These are phyloP conservation scores for Heliconius ethilla DNA, from an alignment of 2,888 invertebrate species.

Conservation along the genomic window DNA sequence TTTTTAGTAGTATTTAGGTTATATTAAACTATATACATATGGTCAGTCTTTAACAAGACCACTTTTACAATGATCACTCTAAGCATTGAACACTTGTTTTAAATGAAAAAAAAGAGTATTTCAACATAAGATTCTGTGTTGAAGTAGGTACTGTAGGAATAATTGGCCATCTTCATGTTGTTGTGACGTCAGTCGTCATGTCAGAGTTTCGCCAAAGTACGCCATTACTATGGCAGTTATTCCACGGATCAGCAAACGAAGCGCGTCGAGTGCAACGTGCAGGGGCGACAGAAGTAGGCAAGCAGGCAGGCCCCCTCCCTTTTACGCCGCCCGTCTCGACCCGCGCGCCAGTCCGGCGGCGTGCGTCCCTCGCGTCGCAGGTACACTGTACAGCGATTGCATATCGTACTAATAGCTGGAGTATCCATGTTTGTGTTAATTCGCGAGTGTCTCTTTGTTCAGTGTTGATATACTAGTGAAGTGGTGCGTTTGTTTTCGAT, in stretches of 20 bases:
- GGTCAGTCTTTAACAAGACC: background rate
- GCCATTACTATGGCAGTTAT: slow-evolving; percentile 46
- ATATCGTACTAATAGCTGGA: slow-evolving; percentile 50
- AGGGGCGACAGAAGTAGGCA: slow-evolving; percentile 52
- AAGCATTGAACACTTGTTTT: background rate
- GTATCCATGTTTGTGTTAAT: slow-evolving; percentile 51
- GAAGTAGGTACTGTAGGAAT: slow-evolving; percentile 4
- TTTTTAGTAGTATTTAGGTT: too few species aligned
- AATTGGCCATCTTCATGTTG: slow-evolving; percentile 44
- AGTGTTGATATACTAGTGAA: slow-evolving; percentile 63
- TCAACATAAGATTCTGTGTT: background rate
- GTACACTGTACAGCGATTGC: slow-evolving; percentile 56
- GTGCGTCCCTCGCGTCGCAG: slow-evolving; percentile 78
- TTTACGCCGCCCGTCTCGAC: slow-evolving; percentile 56
- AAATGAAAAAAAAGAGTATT: background rate
- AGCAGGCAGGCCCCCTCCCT: slow-evolving; percentile 74
- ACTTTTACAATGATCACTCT: background rate
- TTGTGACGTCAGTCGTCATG: slow-evolving; percentile 51
- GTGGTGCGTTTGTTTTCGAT: slow-evolving; percentile 58
- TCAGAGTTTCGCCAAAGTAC: slow-evolving; percentile 52
- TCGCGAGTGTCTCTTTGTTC: slow-evolving; percentile 72
- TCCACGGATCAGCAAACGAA: slow-evolving; percentile 58
- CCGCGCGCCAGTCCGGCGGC: slow-evolving; percentile 73
- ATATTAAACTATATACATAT: background rate
- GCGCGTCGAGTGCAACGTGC: slow-evolving; percentile 72